Evolutionary conservation across 2,113 vertebrate species (phyloP), one percentile per base, ranked within the genome.

Genomic region (Scortum barcoo): DNA sequence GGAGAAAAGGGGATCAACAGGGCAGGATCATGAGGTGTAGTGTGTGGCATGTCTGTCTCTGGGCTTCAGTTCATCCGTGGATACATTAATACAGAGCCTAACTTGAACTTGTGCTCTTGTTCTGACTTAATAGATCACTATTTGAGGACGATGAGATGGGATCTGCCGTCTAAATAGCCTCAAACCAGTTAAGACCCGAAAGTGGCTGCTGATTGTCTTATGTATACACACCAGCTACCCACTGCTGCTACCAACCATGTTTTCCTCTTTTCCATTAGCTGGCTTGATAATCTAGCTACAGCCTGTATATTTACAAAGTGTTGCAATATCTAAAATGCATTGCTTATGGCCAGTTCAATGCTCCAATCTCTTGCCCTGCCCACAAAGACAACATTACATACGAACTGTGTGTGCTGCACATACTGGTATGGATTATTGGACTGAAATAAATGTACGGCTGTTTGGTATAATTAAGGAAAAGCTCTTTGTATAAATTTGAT

Each of bases 41-140:
- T 30, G 33, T 73, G 33, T n/a, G 38, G 5, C 5, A 3, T 4
- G n/a, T 72, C 65, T 4, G 72, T 72, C 48, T 76, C 28, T 14
- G 24, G 30, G 56, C 28, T 48, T 85, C 26, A 60, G 57, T 75
- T 83, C 53, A 72, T 88, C 76, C 80, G n/a, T 12, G 66, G 69
- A 60, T 14, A 63, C 61, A 86, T 85, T 76, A 85, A 81, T 62
- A 68, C 62, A 66, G 77, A 73, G 78, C 40, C 79, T 77, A 22
- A 70, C 40, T 69, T 56, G 22, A 72, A 56, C 8, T 22, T 22
- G n/a, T n/a, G 30, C 63, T 82, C 78, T 66, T 44, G 57, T 70
- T 78, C 28, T 56, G 38, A 56, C 58, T 66, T 71, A 72, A 83
- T 62, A 89, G 61, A 73, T 76, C 42, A 71, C 57, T 38, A 33